Base-by-base conservation (phyloP, 2,888 invertebrate species). In the Dynastes grantii region DNA sequence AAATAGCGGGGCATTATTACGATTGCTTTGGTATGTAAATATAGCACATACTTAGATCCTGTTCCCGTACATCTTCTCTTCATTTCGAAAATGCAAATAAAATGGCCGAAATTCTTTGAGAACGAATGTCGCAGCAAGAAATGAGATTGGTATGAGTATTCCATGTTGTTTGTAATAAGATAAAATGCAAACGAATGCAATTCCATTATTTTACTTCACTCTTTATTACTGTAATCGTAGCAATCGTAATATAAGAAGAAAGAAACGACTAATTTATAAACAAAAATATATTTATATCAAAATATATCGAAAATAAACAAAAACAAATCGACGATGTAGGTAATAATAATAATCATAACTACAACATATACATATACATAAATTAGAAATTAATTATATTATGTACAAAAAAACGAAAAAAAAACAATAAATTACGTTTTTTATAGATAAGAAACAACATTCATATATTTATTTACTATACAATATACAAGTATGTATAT, bases 251-350 rank as follows among this genome's bases (percentile, higher is more conserved):
- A 45, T 8, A 40, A 65, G 40, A 40, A 40, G 16, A 65, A 65
- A 37, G 13, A 37, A 64, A 65, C 65, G 16, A 16, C 45, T 16
- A 40, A 40, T 40, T 16, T 65, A 65, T 65, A 65, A 65, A 65
- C 16, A 65, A 65, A 65, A 65, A 65, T 65, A 65, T 65, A 65
- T 65, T 65, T 65, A 65, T 65, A 65, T 65, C 65, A 65, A 65
- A 65, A 65, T 65, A 65, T 37, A 65, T 65, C 2, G 65, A 65
- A 65, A 13, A 55, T 45, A 8, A 45, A 45, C 45, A 45, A 45
- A 45, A 45, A 45, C 45, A 45, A 45, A 45, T 45, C 45, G 1
- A 65, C 40, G 37, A 16, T 40, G 32, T 37, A 9, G 64, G 6
- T 63, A 63, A 27, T 11, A 32, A 27, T 63, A 37, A 32, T 64